Conservation (phyloP, 2,888 invertebrate species). For the Blastobasis lacticolella region DNA sequence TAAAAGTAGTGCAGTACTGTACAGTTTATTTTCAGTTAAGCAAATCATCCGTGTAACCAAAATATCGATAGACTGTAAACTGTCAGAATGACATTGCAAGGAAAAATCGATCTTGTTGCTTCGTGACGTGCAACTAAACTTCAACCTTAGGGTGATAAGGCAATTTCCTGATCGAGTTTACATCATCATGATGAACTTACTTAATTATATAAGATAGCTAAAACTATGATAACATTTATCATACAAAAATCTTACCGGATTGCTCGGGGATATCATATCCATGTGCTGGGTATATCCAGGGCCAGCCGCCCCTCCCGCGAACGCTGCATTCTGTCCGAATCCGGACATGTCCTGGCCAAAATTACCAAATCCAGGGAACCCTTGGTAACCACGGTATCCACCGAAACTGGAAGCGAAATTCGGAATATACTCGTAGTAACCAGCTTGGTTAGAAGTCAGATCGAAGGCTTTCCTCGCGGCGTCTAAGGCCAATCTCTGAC, state of each 20-base stretch:
- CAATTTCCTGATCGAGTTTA: too few relatives aligned
- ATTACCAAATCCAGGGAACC: conserved; percentile 17
- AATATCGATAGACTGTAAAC: too few relatives aligned
- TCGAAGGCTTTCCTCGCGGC: conserved; percentile 60
- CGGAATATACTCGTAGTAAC: conserved; percentile 28
- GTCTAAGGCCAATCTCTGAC: conserved; percentile 46
- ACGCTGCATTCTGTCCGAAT: conserved; percentile 44
- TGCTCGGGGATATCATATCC: conserved; percentile 74
- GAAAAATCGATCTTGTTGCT: too few relatives aligned
- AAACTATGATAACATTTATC: too few relatives aligned
- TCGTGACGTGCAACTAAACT: too few relatives aligned
- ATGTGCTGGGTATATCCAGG: conserved; percentile 72
- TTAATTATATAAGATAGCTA: too few relatives aligned
- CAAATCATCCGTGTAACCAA: too few relatives aligned
- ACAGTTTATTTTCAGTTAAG: too few relatives aligned
- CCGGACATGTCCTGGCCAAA: conserved; percentile 3
- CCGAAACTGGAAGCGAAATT: conserved; percentile 49
- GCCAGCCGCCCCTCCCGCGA: conserved; percentile 69
- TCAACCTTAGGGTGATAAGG: too few relatives aligned
- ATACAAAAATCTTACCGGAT: conserved; percentile 63
- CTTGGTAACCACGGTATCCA: conserved; percentile 20
- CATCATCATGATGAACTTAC: too few relatives aligned
- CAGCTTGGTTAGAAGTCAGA: conserved; percentile 46
- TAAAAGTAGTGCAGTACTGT: too few relatives aligned
- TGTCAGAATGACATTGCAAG: too few relatives aligned